These are phyloP conservation scores for Phasia obesa DNA, from an alignment of 2,888 invertebrate species.

Conservation along the genomic window DNA sequence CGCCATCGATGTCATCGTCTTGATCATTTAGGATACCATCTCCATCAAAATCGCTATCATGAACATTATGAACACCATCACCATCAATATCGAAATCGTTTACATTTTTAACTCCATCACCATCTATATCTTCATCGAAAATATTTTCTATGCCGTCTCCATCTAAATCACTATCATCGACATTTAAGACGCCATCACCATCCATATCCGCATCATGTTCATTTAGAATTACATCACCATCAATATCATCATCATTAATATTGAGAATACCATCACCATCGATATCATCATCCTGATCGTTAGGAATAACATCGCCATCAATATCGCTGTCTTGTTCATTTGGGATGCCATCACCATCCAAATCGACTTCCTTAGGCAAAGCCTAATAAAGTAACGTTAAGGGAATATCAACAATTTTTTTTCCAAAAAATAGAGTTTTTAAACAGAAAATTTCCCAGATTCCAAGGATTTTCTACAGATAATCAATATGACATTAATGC, in stretches of 20 bases:
- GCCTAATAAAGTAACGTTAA: constrained; percentile 49
- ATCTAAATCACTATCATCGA: constrained; percentile 77
- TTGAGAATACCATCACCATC: constrained; percentile 74
- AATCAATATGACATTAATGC: constrained; percentile 58
- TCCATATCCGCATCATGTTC: constrained; percentile 77
- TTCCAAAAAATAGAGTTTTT: constrained; percentile 73
- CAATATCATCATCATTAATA: constrained; percentile 76
- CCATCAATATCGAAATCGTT: constrained; percentile 78
- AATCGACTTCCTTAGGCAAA: constrained; percentile 73
- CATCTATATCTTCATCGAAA: constrained; percentile 77
- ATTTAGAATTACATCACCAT: constrained; percentile 79
- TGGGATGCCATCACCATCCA: constrained; percentile 79
- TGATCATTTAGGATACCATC: constrained; percentile 81
- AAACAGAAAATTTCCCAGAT: constrained; percentile 58
- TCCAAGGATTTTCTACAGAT: constrained; percentile 52
- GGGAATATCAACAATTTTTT: constrained; percentile 71
- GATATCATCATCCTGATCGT: constrained; percentile 77
- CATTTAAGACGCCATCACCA: constrained; percentile 77
- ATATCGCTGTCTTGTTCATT: constrained; percentile 79
- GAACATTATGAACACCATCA: constrained; percentile 76
- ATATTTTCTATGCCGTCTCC: constrained; percentile 79
- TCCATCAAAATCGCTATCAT: constrained; percentile 77
- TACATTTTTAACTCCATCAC: constrained; percentile 79
- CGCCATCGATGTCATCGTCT: constrained; percentile 79
- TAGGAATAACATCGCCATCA: constrained; percentile 79